Conservation (phyloP, 1,140 invertebrate species). For the Cotesia glomerata region DNA sequence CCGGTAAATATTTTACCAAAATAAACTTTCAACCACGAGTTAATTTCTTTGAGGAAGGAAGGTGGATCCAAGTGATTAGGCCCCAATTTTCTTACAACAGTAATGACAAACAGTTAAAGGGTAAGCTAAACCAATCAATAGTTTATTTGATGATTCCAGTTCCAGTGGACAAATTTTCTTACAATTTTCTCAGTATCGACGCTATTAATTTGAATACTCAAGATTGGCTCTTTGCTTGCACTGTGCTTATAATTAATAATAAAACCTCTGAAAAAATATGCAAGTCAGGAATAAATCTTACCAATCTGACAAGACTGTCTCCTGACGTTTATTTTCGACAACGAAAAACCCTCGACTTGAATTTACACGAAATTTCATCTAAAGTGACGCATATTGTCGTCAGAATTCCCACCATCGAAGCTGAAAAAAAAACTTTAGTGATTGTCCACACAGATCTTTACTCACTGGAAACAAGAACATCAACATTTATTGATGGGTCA, state of each 20-base stretch:
- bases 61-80: conserved; percentile 63
- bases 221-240: conserved; percentile 72
- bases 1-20: conserved; percentile 41
- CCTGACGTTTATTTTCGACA: conserved; percentile 60
- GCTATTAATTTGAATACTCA: conserved; percentile 68
- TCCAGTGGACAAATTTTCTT: conserved; percentile 43
- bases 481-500: conserved; percentile 32
- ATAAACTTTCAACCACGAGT: neutral
- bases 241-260: conserved; percentile 67
- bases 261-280: conserved; percentile 53
- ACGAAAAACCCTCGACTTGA: conserved; percentile 68
- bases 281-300: conserved; percentile 69
- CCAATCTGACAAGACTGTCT: conserved; percentile 67
- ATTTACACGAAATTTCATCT: conserved; percentile 67
- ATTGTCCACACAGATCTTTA: conserved; percentile 50
- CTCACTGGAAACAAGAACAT: conserved; percentile 34
- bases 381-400: conserved; percentile 76
- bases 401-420: conserved; percentile 61
- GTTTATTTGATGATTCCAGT: conserved; percentile 71
- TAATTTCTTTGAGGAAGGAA: conserved; percentile 48
- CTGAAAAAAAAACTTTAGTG: conserved; percentile 35
- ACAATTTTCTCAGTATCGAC: conserved; percentile 62
- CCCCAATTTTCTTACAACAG: conserved; percentile 52
- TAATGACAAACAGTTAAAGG: conserved; percentile 24
- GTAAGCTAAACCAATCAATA: conserved; percentile 45